Evolutionary conservation across 2,113 vertebrate genomes (phyloP).

Genomic region (Menura novaehollandiae): DNA sequence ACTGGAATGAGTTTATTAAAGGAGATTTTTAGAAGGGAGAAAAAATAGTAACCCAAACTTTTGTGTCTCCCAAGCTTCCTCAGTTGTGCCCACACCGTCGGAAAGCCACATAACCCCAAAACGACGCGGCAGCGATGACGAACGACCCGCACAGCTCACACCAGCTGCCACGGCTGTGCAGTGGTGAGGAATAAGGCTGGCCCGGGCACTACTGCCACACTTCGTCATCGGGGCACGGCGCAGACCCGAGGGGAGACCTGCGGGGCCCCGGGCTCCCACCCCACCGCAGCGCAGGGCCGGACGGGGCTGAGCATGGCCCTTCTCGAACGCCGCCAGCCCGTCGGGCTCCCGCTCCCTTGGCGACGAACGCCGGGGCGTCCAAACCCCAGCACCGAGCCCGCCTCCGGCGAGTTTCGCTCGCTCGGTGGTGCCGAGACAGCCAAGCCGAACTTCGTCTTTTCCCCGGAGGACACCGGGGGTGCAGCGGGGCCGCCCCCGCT

Average conservation of each 20-base stretch:
- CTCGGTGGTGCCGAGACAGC: not conserved
- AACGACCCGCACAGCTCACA: accelerated
- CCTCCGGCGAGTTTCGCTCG: not conserved
- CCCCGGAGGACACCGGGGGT: not conserved
- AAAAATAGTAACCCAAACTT: not conserved
- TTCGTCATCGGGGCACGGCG: not conserved
- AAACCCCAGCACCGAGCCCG: not conserved
- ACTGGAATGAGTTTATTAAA: no score
- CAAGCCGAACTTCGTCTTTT: not conserved
- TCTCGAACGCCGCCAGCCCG: not conserved
- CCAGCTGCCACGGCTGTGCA: not conserved
- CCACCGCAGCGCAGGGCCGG: not conserved
- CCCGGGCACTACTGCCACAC: not conserved
- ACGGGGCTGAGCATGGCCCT: not conserved
- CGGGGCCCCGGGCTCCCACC: no score
- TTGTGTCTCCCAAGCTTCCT: not conserved
- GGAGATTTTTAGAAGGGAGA: accelerated
- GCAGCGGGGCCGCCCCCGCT: not conserved
- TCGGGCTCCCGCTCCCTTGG: not conserved
- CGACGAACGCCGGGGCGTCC: not conserved
- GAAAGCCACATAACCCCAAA: not conserved
- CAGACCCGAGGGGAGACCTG: not conserved
- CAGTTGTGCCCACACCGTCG: accelerated
- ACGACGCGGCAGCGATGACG: accelerated
- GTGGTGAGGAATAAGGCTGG: accelerated